Conservation (phyloP, 2,113 vertebrate species). For the Astatotilapia flaviijosephi region DNA sequence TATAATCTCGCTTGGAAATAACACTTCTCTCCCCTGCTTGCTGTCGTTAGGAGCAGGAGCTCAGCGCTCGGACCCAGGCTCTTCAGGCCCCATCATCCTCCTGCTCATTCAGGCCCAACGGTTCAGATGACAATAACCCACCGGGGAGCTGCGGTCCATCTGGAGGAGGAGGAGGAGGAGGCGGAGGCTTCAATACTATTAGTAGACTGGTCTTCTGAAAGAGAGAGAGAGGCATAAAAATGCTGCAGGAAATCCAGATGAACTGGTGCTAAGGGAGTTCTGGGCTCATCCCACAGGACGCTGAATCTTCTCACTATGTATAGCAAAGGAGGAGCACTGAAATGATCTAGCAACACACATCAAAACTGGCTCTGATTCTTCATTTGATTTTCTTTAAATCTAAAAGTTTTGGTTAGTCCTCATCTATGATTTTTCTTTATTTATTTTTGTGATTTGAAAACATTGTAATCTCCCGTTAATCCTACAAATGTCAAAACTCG, state of each 20-base stretch:
- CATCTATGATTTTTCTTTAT: background rate
- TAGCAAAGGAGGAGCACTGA: slow-evolving; percentile 29
- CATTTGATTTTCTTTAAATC: background rate
- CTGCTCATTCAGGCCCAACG: slow-evolving; percentile 91
- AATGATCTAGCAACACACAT: background rate
- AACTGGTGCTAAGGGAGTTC: background rate
- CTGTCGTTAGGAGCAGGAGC: slow-evolving; percentile 86
- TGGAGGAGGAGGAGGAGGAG: slow-evolving; percentile 87
- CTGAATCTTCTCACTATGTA: background rate
- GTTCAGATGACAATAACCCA: slow-evolving; percentile 96
- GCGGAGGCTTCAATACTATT: slow-evolving; percentile 88
- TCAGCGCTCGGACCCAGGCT: slow-evolving; percentile 89
- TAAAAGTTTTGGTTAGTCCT: background rate
- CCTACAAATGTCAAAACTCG: background rate
- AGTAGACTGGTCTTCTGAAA: slow-evolving; percentile 92
- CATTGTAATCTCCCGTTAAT: background rate
- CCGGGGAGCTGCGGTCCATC: slow-evolving; percentile 94
- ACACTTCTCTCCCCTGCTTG: background rate
- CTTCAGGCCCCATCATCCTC: slow-evolving; percentile 90
- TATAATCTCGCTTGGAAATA: background rate
- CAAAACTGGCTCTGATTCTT: background rate
- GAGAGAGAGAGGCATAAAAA: background rate
- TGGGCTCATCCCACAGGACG: background rate
- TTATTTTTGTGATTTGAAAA: background rate
- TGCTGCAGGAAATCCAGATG: background rate